Evolutionary conservation across 37 sponge, comb jelly and placozoan species (phyloP).

Genomic region (Axinella damicornis): DNA sequence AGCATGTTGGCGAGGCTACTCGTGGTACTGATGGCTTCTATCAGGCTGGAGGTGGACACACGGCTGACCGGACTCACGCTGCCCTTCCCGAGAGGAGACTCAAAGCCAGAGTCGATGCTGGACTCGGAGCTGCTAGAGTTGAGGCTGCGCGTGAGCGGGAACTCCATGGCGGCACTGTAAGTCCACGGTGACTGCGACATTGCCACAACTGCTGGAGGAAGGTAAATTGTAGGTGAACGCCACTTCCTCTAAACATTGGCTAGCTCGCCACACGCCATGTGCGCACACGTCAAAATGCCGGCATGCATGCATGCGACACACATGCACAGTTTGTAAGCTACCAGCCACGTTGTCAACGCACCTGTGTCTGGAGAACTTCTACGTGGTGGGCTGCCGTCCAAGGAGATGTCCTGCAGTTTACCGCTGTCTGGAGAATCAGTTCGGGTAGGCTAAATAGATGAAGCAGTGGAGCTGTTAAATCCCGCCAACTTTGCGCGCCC

Average conservation of each 20-base stretch:
- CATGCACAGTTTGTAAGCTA: too few relatives aligned
- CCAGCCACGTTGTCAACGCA: too few relatives aligned
- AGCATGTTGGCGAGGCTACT: slow-evolving; percentile 31
- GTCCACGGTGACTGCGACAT: slow-evolving; percentile 69
- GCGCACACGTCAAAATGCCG: slow-evolving; percentile 6
- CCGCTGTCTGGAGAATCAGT: too few relatives aligned
- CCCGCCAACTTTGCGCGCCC: too few relatives aligned
- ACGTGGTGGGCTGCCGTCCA: too few relatives aligned
- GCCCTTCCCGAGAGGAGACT: slow-evolving; percentile 14
- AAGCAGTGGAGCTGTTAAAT: too few relatives aligned
- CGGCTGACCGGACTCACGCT: neutral
- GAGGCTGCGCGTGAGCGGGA: slow-evolving; percentile 39
- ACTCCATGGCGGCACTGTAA: slow-evolving; percentile 54
- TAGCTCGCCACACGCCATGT: slow-evolving; percentile 20
- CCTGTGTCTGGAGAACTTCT: too few relatives aligned
- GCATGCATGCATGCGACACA: slow-evolving; percentile 37
- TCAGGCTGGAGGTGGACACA: slow-evolving; percentile 7
- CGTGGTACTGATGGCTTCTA: slow-evolving; percentile 10
- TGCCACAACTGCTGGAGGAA: slow-evolving; percentile 11
- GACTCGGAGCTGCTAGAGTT: slow-evolving; percentile 48
- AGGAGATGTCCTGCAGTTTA: too few relatives aligned
- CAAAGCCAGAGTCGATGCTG: slow-evolving; percentile 67
- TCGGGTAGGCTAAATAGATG: too few relatives aligned
- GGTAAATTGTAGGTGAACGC: neutral
- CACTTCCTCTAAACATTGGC: slow-evolving; percentile 14